Base-by-base conservation (phyloP, 1,140 invertebrate genomes). In the Galleria mellonella region DNA sequence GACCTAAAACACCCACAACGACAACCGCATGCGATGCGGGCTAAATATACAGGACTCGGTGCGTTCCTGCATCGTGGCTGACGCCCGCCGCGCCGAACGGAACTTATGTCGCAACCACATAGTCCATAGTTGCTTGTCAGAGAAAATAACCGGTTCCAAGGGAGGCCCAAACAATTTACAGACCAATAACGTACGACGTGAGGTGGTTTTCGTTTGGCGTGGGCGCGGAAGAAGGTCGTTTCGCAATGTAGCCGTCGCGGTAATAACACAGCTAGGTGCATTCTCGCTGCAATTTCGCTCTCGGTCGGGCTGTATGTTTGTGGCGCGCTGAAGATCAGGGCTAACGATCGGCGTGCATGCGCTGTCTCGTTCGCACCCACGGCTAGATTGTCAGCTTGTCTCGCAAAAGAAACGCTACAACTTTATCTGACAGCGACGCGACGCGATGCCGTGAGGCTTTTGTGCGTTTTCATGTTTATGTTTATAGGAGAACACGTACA, bases 221-320 rank as follows among this genome's bases (percentile, higher is more conserved):
- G 37, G 11, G 23, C 12, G 30, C 59, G 60, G 60, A 72, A 58
- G 58, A 66, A 77, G 66, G 77, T 65, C 76, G 63, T 84, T 84
- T 77, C 53, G 56, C 47, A 67, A 62, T 38, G 51, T 35, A 59
- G 58, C 50, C 46, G 62, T 40, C 58, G 45, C 65, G 57, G 64
- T 82, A 84, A 82, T 84, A 84, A 81, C 73, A 76, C 71, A 78
- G 74, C 81, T 83, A 84, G 77, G 75, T 84, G 81, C 78, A 84
- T 84, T 84, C 77, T 81, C 74, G 76, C 65, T 84, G 81, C 81
- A 84, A 83, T 84, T 84, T 84, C 81, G 76, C 81, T 84, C 81
- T 84, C 81, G 74, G 76, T 81, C 74, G 78, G 76, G 76, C 73
- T 83, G 66, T 84, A 72, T 84, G 81, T 84, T 83, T 84, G 78